Base-by-base conservation (phyloP, 2,797 vertebrate species). In the Zenarchopterus dispar region DNA sequence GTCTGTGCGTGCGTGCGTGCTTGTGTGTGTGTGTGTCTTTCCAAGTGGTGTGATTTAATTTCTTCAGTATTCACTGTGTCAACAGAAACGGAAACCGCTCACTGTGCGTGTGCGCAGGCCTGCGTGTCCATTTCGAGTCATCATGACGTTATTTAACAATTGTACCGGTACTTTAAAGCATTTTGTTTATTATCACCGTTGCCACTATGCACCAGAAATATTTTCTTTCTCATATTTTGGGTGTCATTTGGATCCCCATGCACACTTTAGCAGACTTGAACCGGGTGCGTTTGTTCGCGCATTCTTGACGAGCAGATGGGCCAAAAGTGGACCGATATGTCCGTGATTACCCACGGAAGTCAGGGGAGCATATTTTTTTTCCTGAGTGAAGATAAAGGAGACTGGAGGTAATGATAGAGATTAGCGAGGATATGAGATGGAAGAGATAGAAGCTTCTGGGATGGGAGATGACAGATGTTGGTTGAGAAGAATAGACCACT, bases 291-390 rank as follows among this genome's bases (percentile, higher is more conserved):
- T 83, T 81, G 87, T 83, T 47, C 54, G 67, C 70, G 70, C 57
- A 61, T 77, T 77, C 69, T 90, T 93, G 91, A 91, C 82, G 84
- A 89, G 90, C 93, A 94, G 93, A 94, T 94, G 92, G 91, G 88
- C 86, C 71, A 70, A 62, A n/a, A 67, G 81, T 86, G 90, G 91
- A 90, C 89, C 81, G 89, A 91, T 92, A 86, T 89, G 89, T 85
- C 84, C 83, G 91, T 84, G 89, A 93, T 92, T 90, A 92, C 87
- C 88, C 92, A 88, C 91, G 93, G 91, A 89, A 94, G 92, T 93
- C 92, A 90, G 84, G 60, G 73, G 79, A 92, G 92, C 92, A 84
- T 82, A 88, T 91, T 91, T 84, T 91, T 88, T 84, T 76, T 28
- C 7, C 36, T 88, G 86, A 81, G 75, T 41, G 44, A 26, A 87